Evolutionary conservation across 2,888 invertebrate genomes (phyloP), one percentile per base, ranked within the genome.

Genomic region (Clusia tigrina): DNA sequence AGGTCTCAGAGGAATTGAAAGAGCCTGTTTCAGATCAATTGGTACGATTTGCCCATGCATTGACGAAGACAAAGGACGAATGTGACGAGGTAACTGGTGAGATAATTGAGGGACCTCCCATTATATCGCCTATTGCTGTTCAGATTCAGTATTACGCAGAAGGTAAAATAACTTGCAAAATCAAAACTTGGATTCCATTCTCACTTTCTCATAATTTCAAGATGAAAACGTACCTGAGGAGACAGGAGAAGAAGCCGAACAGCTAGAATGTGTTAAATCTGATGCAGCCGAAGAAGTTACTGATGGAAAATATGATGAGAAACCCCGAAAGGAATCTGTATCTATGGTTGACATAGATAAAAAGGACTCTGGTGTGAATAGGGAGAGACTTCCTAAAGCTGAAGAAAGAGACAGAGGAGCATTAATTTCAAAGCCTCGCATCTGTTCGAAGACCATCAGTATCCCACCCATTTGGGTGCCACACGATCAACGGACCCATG

Each of bases 381-480:
- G n/a, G n/a, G n/a, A n/a, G n/a, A n/a, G n/a, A n/a, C n/a, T n/a
- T n/a, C n/a, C n/a, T n/a, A n/a, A 26, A 1, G 71, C 71, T 5
- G 1, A 79, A 2, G n/a, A n/a, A n/a, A n/a, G n/a, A n/a, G 71
- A 66, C 32, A 70, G 59, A 23, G 54, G 71, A 55, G 67, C 65
- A 25, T 72, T 69, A 20, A 24, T 58, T 1, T 59, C 67, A 0
- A 72, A 74, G 53, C 71, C 69, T 2, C 58, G 67, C 1, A 74
- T 67, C 1, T 77, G 79, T 23, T 73, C 62, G 3, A 74, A 79
- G 48, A 76, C 71, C 0, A 65, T 81, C 3, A 74, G 69, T 2
- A 74, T 88, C 15, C 88, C 88, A 1, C 86, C 88, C 0, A 69
- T 88, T 23, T 88, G 86, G 81, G 85, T 88, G 55, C 87, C 89